Base-by-base conservation (phyloP, 2,888 invertebrate species). In the Dynastes tityus region DNA sequence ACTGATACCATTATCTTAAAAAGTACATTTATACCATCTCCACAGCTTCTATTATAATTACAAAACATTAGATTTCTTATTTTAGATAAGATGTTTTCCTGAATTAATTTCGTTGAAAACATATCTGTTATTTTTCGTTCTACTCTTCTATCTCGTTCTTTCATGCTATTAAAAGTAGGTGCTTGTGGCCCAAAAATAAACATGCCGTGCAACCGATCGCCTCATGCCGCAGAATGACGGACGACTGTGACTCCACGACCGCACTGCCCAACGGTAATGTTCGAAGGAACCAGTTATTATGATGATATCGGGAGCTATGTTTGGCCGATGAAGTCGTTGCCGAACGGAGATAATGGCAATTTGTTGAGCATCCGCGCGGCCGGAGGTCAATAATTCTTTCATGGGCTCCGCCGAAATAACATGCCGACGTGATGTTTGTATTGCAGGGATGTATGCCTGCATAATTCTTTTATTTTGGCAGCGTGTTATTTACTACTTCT, bases 291-390 rank as follows among this genome's bases (percentile, higher is more conserved):
- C 58, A 40, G 73, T 73, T 73, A 58, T 73, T 67, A 67, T 27
- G 67, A 64, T 37, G 16, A 45, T 45, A 45, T 37, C 64, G 64
- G 73, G 40, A 37, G 73, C 73, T 61, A 45, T 73, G 16, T 73
- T 73, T 73, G 73, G 27, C 37, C 73, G 73, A 73, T 73, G 58
- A 73, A 73, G 73, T 73, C 58, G 73, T 73, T 58, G 22, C 40
- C 58, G 45, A 67, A 65, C 13, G 58, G 58, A 73, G 71, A 40
- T 73, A 73, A 58, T 73, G 73, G 32, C 51, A 29, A 73, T 73
- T 61, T 73, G 58, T 73, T 73, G 40, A 61, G 51, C 49, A 68
- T 51, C 51, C 68, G 32, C 63, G 8, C 29, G 13, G 63, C 32
- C 32, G 63, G 29, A 63, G 63, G 63, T 63, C 63, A 9, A 63